Percentiles rank a stretch among this genome's conserved stretches.
These are phyloP conservation scores for Ctenosaura bakeri DNA, from an alignment of 2,797 vertebrate species.

Conservation along the genomic window DNA sequence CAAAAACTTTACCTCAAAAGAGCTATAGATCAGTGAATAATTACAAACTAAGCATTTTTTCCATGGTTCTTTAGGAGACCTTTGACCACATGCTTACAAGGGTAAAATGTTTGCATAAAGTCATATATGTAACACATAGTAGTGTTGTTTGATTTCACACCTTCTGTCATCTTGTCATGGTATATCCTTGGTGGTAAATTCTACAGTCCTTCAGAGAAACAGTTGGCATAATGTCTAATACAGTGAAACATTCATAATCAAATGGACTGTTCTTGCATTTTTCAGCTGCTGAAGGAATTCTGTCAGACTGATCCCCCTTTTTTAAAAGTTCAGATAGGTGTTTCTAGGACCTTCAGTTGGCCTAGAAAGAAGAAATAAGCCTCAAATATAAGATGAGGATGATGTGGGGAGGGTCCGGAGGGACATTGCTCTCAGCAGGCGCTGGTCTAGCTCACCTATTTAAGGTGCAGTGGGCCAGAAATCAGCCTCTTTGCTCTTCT, in stretches of 20 bases:
- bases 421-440: no score
- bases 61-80: neutral
- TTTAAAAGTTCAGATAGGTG: neutral
- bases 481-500: no score
- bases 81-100: neutral
- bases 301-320: neutral
- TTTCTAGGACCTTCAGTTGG: neutral
- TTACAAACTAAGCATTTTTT: neutral
- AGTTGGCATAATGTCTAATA: neutral
- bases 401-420: no score
- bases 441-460: no score
- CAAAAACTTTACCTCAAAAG: neutral
- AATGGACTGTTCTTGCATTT: neutral
- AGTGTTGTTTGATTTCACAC: neutral
- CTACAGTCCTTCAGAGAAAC: neutral
- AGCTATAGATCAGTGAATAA: conserved; percentile 1
- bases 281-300: neutral
- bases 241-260: neutral
- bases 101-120: conserved; percentile 5
- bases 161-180: neutral
- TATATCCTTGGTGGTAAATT: neutral
- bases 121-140: neutral
- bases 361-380: neutral
- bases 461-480: no score
- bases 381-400: neutral